Base-by-base conservation (phyloP, 2,113 vertebrate species). In the Poecilia latipinna region DNA sequence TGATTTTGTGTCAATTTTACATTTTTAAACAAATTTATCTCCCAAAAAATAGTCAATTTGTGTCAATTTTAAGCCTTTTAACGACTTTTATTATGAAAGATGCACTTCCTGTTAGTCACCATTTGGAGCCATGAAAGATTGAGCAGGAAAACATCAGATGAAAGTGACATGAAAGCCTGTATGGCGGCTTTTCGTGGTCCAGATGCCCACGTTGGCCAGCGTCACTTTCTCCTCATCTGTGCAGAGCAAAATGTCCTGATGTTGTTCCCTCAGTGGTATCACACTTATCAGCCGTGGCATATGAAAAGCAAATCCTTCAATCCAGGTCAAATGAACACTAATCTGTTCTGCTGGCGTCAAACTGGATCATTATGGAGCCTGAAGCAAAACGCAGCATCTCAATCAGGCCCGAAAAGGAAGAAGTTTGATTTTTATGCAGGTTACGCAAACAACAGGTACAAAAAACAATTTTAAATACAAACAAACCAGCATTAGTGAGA, bases 251-350 rank as follows among this genome's bases (percentile, higher is more conserved):
- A 61, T 54, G 29, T 65, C 65, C 74, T 4, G 32, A 68, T 62
- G 68, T 64, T 33, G 71, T 32, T 71, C 42, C 79, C 66, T 70
- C 48, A 54, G 7, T 57, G 51, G 10, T 81, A 65, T 71, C 74
- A 62, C 73, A 74, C 72, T 71, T 64, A 68, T 82, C 80, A 70
- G 77, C 72, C 0, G 70, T 77, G 74, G 82, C 74, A 86, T 73
- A 82, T 80, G 85, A 87, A 84, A 85, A 80, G 74, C 68, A 83
- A 91, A 91, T 92, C 91, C 89, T 82, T 86, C 74, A 85, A 91
- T 89, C 79, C 88, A 88, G 89, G 91, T 92, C 91, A 92, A 85
- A 88, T 68, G 61, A 86, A 74, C 84, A 62, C 67, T 90, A 90
- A 93, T 91, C 92, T 88, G 77, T 65, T 60, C 70, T 78, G 71